Percentiles rank a stretch among this genome's conserved stretches.
Evolutionary conservation across 1,140 invertebrate species (phyloP).

Genomic region (Acromyrmex charruanus): DNA sequence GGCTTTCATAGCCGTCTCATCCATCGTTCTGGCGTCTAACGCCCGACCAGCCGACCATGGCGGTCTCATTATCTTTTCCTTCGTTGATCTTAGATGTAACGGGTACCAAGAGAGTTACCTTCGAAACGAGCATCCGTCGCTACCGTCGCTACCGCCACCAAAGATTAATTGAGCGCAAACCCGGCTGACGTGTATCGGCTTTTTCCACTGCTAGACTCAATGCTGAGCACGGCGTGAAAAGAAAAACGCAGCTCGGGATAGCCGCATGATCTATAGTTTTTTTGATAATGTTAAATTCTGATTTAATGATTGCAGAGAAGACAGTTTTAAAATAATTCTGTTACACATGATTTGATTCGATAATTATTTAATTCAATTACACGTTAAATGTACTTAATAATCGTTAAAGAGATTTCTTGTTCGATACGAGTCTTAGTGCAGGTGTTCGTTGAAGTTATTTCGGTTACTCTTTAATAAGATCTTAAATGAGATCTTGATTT

Average conservation of each 20-base stretch:
- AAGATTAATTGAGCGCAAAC: conserved; percentile 67
- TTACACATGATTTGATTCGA: neutral
- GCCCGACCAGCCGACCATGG: neutral
- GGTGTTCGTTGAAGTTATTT: neutral
- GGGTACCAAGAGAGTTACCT: conserved; percentile 43
- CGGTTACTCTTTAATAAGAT: neutral
- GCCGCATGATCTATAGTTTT: conserved; percentile 2
- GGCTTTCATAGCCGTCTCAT: conserved; percentile 74
- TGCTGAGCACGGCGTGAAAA: neutral
- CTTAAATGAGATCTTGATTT: neutral
- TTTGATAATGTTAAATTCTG: neutral
- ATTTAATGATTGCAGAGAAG: neutral
- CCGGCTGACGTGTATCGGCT: conserved; percentile 47
- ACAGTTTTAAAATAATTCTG: neutral
- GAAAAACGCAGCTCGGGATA: neutral
- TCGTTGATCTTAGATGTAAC: conserved; percentile 64
- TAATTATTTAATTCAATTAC: neutral
- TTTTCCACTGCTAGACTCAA: conserved; percentile 19
- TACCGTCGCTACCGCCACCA: neutral
- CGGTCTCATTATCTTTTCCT: conserved; percentile 67
- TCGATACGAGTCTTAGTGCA: neutral
- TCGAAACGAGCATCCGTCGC: conserved; percentile 21
- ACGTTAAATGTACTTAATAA: neutral
- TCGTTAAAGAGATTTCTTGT: neutral
- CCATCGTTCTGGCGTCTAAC: conserved; percentile 65